Evolutionary conservation across 2,888 invertebrate genomes (phyloP).

Genomic region (Sinohyriopsis cumingii): DNA sequence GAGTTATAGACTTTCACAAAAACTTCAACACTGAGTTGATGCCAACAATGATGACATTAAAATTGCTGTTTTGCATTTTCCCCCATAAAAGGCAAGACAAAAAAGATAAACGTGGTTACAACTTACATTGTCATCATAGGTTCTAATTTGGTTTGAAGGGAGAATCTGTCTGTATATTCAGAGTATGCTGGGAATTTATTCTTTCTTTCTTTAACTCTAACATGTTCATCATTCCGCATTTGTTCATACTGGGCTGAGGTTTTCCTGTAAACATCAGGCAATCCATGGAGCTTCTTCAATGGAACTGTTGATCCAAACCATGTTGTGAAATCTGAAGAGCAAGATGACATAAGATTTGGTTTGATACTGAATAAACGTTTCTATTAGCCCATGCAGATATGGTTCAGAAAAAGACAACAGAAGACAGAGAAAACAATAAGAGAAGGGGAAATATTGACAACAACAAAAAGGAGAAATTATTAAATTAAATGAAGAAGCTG

Average conservation of each 20-base stretch:
- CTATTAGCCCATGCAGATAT: background rate
- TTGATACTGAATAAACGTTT: background rate
- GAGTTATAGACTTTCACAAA: too few species aligned
- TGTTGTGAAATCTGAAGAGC: conserved; percentile 58
- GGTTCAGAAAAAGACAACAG: background rate
- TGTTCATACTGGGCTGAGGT: conserved; percentile 62
- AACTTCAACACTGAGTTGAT: too few species aligned
- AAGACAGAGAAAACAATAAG: background rate
- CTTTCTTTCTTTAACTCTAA: conserved; percentile 32
- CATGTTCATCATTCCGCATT: conserved; percentile 35
- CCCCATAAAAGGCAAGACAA: background rate
- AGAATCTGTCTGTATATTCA: conserved; percentile 66
- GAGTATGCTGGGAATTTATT: conserved; percentile 64
- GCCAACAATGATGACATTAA: background rate
- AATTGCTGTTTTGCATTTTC: background rate
- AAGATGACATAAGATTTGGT: background rate
- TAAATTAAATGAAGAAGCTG: too few species aligned
- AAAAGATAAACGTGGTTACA: too few species aligned
- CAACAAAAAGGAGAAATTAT: too few species aligned
- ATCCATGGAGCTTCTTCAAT: conserved; percentile 59
- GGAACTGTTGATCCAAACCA: conserved; percentile 66
- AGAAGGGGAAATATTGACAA: background rate
- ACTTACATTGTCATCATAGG: conserved; percentile 47
- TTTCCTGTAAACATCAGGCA: conserved; percentile 63
- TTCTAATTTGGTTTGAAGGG: conserved; percentile 40